Evolutionary conservation across 2,888 invertebrate genomes (phyloP), one percentile per base, ranked within the genome.

Genomic region (Sepioteuthis lessoniana): DNA sequence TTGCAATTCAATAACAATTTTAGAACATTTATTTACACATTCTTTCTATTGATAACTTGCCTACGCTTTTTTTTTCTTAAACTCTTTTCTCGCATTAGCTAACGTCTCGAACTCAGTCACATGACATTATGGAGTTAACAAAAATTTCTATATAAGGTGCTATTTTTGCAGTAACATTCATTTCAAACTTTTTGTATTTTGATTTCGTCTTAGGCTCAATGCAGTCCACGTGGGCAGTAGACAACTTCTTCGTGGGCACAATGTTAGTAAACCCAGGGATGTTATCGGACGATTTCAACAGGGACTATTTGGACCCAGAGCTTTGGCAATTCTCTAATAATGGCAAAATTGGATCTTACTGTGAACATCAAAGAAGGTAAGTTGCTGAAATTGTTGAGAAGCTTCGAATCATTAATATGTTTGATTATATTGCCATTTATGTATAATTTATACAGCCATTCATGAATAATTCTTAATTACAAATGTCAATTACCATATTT

Each of bases 301-400:
- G 96, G 35, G 94, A 94, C 4, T 94, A 94, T 13, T 96, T 96
- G 0, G 96, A 96, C 50, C 95, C 96, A 28, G 96, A 96, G 93
- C 96, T 96, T n/a, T 97, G 97, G 97, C 95, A 97, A 37, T 97
- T 97, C 95, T 96, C 97, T 95, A 97, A 97, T 94, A 97, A 97
- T 93, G 97, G 97, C 4, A 94, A 95, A 46, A 95, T 96, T 4
- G 96, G 95, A 10, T 94, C 96, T 8, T 97, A 96, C 94, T 97
- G 97, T 95, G 94, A 95, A 92, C 95, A 95, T 90, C 96, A 96
- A 93, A 96, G 95, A 91, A 96, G 97, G 97, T 97, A 94, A 94
- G 94, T 92, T 3, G 60, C 19, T 93, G 50, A 28, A 28, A 35
- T n/a, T 94, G 8, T 21, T 76, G 91, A 38, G n/a, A 19, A n/a